These are phyloP conservation scores for Ectemnius continuus DNA, from an alignment of 2,888 invertebrate genomes.

Conservation along the genomic window DNA sequence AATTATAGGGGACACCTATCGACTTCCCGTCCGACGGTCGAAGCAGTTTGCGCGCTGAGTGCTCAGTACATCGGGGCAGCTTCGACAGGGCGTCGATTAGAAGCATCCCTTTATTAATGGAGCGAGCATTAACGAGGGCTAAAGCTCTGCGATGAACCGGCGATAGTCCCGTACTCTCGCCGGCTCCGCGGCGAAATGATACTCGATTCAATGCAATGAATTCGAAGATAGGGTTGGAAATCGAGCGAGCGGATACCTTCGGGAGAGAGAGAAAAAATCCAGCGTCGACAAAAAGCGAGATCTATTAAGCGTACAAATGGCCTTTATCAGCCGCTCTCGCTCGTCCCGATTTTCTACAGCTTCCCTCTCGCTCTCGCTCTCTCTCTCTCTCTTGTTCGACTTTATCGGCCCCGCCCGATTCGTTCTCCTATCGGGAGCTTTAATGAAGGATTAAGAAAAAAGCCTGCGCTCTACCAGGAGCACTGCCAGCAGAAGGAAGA, in stretches of 20 bases:
- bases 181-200: no score
- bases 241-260: no score
- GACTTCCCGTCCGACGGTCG: conserved; percentile 35
- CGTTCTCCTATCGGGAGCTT: conserved; percentile 3
- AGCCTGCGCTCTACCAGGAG: not conserved
- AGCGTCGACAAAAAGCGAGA: no score
- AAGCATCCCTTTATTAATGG: conserved; percentile 43
- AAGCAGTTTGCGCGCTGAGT: conserved; percentile 5
- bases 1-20: conserved; percentile 49
- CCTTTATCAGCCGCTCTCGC: no score
- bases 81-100: conserved; percentile 44
- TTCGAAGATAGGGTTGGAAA: no score
- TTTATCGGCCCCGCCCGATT: no score
- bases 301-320: no score
- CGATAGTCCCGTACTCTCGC: not conserved
- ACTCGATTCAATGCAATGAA: no score
- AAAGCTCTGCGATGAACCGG: conserved; percentile 16
- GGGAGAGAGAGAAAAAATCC: no score
- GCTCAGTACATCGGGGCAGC: conserved; percentile 20
- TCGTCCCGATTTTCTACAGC: no score
- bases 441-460: not conserved
- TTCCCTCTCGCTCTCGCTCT: no score
- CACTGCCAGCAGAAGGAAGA: not conserved
- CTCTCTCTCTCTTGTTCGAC: no score
- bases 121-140: conserved; percentile 6